phyloP scores from a whole-genome alignment of 2,888 invertebrate genomes.

The Germaria angustata region DNA sequence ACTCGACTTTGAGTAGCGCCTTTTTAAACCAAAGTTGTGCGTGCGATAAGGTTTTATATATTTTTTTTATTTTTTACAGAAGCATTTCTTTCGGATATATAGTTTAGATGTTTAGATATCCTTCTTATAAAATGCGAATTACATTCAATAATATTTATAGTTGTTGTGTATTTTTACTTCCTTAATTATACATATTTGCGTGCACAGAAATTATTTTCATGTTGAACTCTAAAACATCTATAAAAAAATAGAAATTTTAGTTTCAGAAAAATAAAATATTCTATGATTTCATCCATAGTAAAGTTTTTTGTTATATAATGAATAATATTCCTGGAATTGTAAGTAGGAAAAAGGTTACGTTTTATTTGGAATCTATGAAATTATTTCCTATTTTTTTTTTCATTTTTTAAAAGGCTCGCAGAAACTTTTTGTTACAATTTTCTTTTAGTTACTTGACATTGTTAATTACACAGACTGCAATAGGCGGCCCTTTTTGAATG shows the following conservation, averaged over 20 bases:
- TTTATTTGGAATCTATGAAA: no score
- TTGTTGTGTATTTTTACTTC: slow-evolving; percentile 43
- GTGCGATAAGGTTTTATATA: slow-evolving; percentile 37
- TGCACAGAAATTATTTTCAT: slow-evolving; percentile 70
- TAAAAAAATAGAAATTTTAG: neutral
- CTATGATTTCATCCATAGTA: no score
- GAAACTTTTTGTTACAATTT: no score
- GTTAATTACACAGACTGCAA: no score
- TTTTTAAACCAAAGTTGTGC: slow-evolving; percentile 39
- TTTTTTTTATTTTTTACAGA: slow-evolving; percentile 15
- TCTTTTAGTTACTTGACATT: no score
- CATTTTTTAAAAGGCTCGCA: neutral
- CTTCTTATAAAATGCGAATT: slow-evolving; percentile 29
- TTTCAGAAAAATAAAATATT: neutral
- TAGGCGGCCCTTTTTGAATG: neutral
- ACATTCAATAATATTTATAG: slow-evolving; percentile 26
- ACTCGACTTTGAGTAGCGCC: neutral
- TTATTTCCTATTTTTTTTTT: no score
- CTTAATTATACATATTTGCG: slow-evolving; percentile 78
- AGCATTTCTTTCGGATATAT: slow-evolving; percentile 32
- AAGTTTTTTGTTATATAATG: no score
- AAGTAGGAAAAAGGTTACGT: no score
- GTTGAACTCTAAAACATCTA: slow-evolving; percentile 20
- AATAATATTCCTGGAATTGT: no score
- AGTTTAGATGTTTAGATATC: neutral